phyloP scores from a whole-genome alignment of 2,888 invertebrate species.

The Perdita meconis region DNA sequence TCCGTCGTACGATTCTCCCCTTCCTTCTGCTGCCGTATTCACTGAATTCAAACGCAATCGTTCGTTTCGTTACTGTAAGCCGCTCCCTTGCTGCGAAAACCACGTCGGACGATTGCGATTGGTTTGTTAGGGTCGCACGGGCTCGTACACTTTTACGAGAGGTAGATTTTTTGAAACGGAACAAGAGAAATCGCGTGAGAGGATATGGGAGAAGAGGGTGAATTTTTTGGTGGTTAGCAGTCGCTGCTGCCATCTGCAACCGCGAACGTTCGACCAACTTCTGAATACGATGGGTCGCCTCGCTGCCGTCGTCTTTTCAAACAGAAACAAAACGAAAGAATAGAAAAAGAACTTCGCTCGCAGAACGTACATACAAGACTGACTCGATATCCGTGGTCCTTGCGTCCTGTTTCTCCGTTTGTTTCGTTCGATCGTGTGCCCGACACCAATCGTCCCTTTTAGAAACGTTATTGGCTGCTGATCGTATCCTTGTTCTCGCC shows the following conservation, averaged over 20 bases:
- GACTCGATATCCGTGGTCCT: slow-evolving; percentile 72
- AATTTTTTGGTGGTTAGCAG: slow-evolving; percentile 5
- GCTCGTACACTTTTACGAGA: no score
- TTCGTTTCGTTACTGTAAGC: slow-evolving; percentile 31
- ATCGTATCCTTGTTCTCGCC: slow-evolving; percentile 62
- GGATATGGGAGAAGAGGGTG: background rate
- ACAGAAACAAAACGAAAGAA: slow-evolving; percentile 40
- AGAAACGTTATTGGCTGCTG: slow-evolving; percentile 68
- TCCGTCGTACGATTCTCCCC: slow-evolving; percentile 64
- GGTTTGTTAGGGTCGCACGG: background rate
- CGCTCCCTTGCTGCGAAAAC: background rate
- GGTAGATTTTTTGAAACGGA: no score
- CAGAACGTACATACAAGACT: slow-evolving; percentile 51
- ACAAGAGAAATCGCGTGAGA: background rate
- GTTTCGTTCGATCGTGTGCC: slow-evolving; percentile 49
- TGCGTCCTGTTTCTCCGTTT: slow-evolving; percentile 66
- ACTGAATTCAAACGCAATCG: slow-evolving; percentile 48
- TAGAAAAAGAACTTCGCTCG: slow-evolving; percentile 20
- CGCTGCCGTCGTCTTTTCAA: slow-evolving; percentile 4
- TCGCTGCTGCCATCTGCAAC: slow-evolving; percentile 75
- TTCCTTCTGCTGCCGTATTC: slow-evolving; percentile 59
- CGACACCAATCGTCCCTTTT: slow-evolving; percentile 69
- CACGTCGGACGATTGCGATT: background rate
- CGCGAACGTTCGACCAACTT: slow-evolving; percentile 67
- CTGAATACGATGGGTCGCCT: slow-evolving; percentile 27